phyloP scores from a whole-genome alignment of 2,113 vertebrate species.

The Pycnonotus jocosus region DNA sequence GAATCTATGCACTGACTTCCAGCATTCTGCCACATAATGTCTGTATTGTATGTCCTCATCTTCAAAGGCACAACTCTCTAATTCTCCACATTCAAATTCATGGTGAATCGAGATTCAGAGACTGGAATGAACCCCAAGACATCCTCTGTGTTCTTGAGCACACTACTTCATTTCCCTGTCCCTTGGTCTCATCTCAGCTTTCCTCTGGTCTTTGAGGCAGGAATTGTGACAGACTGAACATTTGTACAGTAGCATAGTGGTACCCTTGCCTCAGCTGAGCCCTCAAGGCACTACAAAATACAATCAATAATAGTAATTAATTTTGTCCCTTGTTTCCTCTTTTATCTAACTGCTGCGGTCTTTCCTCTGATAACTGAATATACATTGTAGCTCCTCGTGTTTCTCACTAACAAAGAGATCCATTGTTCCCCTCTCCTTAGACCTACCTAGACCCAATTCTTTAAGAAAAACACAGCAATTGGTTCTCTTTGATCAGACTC shows the following conservation, averaged over 20 bases:
- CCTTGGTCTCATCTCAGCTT: background rate
- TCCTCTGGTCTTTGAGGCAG: background rate
- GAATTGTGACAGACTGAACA: background rate
- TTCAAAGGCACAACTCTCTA: background rate
- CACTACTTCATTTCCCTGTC: background rate
- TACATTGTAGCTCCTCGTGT: background rate
- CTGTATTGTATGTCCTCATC: background rate
- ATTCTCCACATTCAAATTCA: background rate
- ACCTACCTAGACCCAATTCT: background rate
- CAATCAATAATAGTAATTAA: constrained; percentile 2
- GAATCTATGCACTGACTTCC: background rate
- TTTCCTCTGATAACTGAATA: background rate
- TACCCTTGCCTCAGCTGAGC: background rate
- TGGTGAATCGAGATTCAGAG: background rate
- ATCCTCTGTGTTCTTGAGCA: background rate
- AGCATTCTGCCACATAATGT: background rate
- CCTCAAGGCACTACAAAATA: background rate
- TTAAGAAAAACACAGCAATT: background rate
- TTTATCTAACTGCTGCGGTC: background rate
- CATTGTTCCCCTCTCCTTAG: background rate
- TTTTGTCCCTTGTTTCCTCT: background rate
- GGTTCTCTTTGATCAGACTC: background rate
- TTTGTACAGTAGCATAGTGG: background rate
- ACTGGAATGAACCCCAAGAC: background rate
- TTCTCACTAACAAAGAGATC: background rate